phyloP scores from a whole-genome alignment of 2,113 vertebrate genomes.

The Pollimyrus isidori region DNA sequence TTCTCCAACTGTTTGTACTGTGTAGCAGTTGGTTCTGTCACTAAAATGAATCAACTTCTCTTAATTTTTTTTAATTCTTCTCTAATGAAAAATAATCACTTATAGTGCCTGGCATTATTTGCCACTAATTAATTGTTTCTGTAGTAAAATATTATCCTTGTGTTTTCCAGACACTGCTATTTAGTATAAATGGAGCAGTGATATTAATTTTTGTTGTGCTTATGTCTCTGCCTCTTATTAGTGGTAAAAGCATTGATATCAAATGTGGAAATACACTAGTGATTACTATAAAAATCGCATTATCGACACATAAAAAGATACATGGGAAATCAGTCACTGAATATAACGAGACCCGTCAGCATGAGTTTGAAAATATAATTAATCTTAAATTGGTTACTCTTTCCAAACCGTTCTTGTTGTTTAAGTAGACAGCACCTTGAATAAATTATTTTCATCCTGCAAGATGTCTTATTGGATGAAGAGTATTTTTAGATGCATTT shows the following conservation, averaged over 20 bases:
- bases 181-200: neutral
- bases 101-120: neutral
- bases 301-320: neutral
- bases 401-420: neutral
- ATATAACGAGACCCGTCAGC: neutral
- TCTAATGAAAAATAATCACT: constrained; percentile 3
- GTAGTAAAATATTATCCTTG: neutral
- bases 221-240: neutral
- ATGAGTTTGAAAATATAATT: neutral
- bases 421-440: neutral
- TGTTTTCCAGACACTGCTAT: neutral
- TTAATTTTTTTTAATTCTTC: constrained; percentile 3
- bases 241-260: neutral
- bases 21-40: neutral
- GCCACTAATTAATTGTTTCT: neutral
- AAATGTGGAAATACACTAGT: neutral
- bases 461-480: neutral
- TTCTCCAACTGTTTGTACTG: neutral
- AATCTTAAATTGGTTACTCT: neutral
- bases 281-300: neutral
- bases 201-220: neutral
- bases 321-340: neutral
- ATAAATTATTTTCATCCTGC: neutral
- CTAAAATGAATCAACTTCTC: neutral
- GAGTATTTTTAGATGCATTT: neutral